Percentiles rank a stretch among this genome's conserved stretches.
phyloP scores from a whole-genome alignment of 2,113 vertebrate species.

The Mellivora capensis region DNA sequence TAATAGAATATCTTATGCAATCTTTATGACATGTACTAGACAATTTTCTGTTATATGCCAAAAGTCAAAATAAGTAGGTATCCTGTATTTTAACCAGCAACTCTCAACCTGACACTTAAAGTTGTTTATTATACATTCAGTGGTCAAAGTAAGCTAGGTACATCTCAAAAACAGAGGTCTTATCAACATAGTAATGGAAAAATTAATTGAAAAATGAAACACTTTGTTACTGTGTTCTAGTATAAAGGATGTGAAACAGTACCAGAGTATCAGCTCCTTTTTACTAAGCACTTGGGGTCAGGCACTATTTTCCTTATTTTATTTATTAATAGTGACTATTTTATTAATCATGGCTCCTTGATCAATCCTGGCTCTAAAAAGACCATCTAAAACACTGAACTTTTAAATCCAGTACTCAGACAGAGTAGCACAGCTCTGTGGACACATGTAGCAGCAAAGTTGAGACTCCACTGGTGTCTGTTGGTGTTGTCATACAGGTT shows the following conservation, averaged over 20 bases:
- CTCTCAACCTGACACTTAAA: not conserved
- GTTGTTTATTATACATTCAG: not conserved
- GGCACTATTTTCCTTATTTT: not conserved
- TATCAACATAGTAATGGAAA: not conserved
- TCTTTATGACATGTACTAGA: not conserved
- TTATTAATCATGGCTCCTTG: not conserved
- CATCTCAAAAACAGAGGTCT: not conserved
- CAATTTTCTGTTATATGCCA: not conserved
- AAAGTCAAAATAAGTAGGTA: not conserved
- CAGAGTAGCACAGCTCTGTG: too few species aligned
- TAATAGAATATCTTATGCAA: not conserved
- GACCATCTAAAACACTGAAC: not conserved
- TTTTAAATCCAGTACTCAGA: not conserved
- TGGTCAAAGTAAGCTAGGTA: not conserved
- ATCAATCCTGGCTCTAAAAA: not conserved
- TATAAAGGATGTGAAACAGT: not conserved
- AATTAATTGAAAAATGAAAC: not conserved
- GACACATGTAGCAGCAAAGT: not conserved
- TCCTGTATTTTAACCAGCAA: not conserved
- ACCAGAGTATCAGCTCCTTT: not conserved
- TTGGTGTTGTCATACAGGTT: fast-evolving
- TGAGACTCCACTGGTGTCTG: not conserved
- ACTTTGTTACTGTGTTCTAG: not conserved
- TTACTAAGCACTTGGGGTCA: not conserved
- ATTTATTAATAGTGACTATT: not conserved